Percentiles rank a stretch among this genome's conserved stretches.
These are phyloP conservation scores for Theonella swinhoei DNA, from an alignment of 37 sponge, comb jelly and placozoan species.

Conservation along the genomic window DNA sequence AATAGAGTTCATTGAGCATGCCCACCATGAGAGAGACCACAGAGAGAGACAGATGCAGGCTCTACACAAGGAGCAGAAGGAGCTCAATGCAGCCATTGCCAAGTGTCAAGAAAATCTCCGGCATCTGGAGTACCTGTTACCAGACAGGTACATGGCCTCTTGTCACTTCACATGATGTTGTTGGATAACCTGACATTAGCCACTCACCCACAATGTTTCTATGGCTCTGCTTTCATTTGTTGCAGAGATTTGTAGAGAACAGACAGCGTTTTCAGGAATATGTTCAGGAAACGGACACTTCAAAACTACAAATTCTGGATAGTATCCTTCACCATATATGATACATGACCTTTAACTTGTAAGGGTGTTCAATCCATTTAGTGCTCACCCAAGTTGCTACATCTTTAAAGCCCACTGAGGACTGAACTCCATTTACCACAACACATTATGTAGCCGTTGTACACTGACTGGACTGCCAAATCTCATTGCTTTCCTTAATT, in stretches of 20 bases:
- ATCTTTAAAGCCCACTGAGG: no score
- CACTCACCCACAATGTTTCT: background rate
- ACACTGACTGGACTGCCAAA: no score
- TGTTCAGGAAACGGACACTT: slow-evolving; percentile 60
- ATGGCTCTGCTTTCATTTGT: background rate
- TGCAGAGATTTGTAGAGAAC: slow-evolving; percentile 80
- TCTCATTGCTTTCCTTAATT: no score
- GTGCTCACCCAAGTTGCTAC: background rate
- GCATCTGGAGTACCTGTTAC: slow-evolving; percentile 87
- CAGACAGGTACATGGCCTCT: slow-evolving; percentile 51
- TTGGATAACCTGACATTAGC: background rate
- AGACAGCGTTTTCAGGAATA: slow-evolving; percentile 73
- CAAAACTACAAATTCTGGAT: slow-evolving; percentile 93
- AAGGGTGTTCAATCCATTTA: no score
- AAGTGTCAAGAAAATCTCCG: slow-evolving; percentile 84
- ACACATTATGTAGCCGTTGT: no score
- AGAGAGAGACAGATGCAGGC: slow-evolving; percentile 49
- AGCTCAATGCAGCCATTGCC: slow-evolving; percentile 67
- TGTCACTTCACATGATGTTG: no score
- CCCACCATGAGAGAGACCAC: slow-evolving; percentile 49
- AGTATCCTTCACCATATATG: slow-evolving; percentile 74
- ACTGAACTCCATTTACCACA: no score
- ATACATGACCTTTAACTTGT: no score
- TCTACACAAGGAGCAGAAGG: slow-evolving; percentile 48
- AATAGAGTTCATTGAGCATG: slow-evolving; percentile 66